phyloP scores from a whole-genome alignment of 2,797 vertebrate genomes.

The Lithobates pipiens region DNA sequence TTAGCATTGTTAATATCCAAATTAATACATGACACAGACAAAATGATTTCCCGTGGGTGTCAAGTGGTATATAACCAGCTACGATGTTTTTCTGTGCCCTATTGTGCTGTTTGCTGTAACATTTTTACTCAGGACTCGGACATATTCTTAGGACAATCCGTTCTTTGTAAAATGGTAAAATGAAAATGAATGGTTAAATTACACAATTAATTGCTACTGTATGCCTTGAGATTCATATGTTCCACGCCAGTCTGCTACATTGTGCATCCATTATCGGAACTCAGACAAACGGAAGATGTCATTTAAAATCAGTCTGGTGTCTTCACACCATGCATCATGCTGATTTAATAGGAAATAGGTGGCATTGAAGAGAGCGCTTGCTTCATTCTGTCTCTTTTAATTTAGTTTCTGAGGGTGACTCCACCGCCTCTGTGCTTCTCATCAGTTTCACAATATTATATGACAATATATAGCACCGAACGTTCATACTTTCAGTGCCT shows the following conservation, averaged over 20 bases:
- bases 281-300: conserved; percentile 31
- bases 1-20: neutral
- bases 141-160: neutral
- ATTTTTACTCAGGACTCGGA: neutral
- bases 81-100: neutral
- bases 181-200: conserved; percentile 10
- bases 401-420: conserved; percentile 21
- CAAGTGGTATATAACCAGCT: neutral
- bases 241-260: conserved; percentile 1
- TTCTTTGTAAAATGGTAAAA: neutral
- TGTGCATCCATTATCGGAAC: conserved; percentile 24
- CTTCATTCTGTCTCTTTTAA: conserved; percentile 30
- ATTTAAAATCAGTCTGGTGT: conserved; percentile 44
- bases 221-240: neutral
- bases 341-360: conserved; percentile 36
- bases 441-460: neutral
- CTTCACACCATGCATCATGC: conserved; percentile 20
- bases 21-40: neutral
- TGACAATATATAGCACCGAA: neutral
- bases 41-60: neutral
- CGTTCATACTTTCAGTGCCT: too few species aligned
- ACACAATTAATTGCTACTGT: neutral
- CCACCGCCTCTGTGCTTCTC: conserved; percentile 7
- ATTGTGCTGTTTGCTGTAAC: neutral
- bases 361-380: conserved; percentile 11